Percentiles rank a stretch among this genome's conserved stretches.
phyloP scores from a whole-genome alignment of 2,888 invertebrate species.

The Spodoptera picta region DNA sequence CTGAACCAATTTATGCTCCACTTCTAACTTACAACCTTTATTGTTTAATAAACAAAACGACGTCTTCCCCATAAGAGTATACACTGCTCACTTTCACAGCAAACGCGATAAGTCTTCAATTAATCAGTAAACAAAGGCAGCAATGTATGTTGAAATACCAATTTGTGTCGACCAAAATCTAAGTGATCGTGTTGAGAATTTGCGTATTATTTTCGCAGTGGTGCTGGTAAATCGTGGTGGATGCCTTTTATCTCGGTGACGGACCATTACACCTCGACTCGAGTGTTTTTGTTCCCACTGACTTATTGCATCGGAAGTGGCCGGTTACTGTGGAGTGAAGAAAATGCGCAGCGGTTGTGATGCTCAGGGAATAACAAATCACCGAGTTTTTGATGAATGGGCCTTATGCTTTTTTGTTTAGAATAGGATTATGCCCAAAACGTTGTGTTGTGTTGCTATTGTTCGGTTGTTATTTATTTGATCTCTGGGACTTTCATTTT shows the following conservation, averaged over 20 bases:
- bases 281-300: slow-evolving; percentile 43
- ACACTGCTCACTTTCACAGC: slow-evolving; percentile 7
- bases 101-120: no score
- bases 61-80: not conserved
- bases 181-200: slow-evolving; percentile 16
- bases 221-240: slow-evolving; percentile 30
- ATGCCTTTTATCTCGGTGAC: slow-evolving; percentile 46
- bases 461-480: not conserved
- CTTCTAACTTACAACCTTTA: slow-evolving; percentile 14
- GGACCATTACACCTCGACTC: slow-evolving; percentile 44
- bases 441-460: slow-evolving; percentile 1
- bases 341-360: slow-evolving; percentile 33
- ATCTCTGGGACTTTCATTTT: no score
- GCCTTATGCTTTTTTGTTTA: slow-evolving; percentile 10
- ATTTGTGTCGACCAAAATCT: not conserved
- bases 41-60: not conserved
- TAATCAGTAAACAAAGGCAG: not conserved
- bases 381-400: slow-evolving; percentile 26
- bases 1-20: slow-evolving; percentile 29
- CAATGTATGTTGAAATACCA: slow-evolving; percentile 3
- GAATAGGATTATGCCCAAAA: not conserved
- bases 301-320: slow-evolving; percentile 43
- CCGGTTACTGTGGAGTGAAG: slow-evolving; percentile 6
- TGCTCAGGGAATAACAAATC: slow-evolving; percentile 31
- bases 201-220: slow-evolving; percentile 30